A percentile compares a stretch with the other conserved stretches of the same genome.
phyloP scores from a whole-genome alignment of 2,113 vertebrate species.

The Xiphorhynchus elegans region DNA sequence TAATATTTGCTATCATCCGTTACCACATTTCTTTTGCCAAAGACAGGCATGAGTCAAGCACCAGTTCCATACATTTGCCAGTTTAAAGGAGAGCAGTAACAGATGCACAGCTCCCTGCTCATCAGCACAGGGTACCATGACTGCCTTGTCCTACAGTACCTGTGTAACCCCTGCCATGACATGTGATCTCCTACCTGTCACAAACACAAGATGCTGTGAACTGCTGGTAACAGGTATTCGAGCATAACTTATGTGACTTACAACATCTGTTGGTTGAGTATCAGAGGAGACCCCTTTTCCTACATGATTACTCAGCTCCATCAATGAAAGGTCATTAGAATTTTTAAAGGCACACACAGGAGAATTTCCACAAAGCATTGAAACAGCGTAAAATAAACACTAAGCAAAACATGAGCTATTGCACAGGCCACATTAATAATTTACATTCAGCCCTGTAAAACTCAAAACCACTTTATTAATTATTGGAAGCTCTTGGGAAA shows the following conservation, averaged over 20 bases:
- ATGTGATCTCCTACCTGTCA: background rate
- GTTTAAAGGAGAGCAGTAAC: background rate
- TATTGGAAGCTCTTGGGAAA: background rate
- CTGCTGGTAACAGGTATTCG: background rate
- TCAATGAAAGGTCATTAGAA: background rate
- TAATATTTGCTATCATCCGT: background rate
- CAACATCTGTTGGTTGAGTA: background rate
- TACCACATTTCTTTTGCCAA: background rate
- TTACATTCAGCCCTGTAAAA: background rate
- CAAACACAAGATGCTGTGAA: background rate
- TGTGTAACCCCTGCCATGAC: fast-evolving
- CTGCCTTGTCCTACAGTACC: background rate
- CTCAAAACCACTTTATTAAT: background rate
- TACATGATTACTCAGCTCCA: background rate
- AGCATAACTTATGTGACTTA: fast-evolving
- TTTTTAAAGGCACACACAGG: background rate
- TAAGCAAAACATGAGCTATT: background rate
- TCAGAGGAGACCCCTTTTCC: background rate
- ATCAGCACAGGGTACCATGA: fast-evolving
- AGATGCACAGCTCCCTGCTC: background rate
- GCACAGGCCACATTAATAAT: background rate
- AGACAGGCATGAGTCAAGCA: background rate
- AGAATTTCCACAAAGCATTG: background rate
- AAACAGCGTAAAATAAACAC: background rate
- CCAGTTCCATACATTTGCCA: background rate